Percentiles rank a stretch among this genome's conserved stretches.
phyloP scores from a whole-genome alignment of 2,888 invertebrate genomes.

The Syrista parreyssii region DNA sequence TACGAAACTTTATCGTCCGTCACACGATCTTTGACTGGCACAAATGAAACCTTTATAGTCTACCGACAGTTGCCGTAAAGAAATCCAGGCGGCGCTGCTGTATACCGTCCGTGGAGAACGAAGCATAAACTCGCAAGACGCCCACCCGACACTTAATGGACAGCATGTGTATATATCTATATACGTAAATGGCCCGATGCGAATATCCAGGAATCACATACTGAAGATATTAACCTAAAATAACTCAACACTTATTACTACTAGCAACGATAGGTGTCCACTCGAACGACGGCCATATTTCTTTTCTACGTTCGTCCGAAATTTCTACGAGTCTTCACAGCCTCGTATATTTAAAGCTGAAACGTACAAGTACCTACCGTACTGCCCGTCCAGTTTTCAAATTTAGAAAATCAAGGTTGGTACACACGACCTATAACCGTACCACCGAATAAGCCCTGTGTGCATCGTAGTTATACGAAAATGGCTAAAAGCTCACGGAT shows the following conservation, averaged over 20 bases:
- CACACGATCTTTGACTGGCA: neutral
- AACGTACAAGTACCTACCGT: too few relatives aligned
- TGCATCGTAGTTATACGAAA: too few relatives aligned
- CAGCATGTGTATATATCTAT: neutral
- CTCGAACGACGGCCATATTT: neutral
- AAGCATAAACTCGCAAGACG: neutral
- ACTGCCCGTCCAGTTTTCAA: too few relatives aligned
- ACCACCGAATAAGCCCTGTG: too few relatives aligned
- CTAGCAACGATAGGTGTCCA: neutral
- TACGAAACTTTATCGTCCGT: neutral
- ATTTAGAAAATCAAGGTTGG: too few relatives aligned
- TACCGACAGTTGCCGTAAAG: neutral
- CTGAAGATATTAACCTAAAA: constrained; percentile 1
- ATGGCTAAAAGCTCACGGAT: too few relatives aligned
- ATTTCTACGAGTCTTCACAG: too few relatives aligned
- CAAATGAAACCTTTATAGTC: neutral
- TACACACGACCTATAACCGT: too few relatives aligned
- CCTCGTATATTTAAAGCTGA: neutral
- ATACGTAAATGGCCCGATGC: neutral
- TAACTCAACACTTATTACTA: neutral
- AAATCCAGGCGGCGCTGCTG: neutral
- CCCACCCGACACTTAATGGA: neutral
- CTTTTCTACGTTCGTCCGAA: too few relatives aligned
- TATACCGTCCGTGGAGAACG: neutral
- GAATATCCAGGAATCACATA: neutral